Base-by-base conservation (phyloP, 2,113 vertebrate genomes). In the Sterna hirundo region DNA sequence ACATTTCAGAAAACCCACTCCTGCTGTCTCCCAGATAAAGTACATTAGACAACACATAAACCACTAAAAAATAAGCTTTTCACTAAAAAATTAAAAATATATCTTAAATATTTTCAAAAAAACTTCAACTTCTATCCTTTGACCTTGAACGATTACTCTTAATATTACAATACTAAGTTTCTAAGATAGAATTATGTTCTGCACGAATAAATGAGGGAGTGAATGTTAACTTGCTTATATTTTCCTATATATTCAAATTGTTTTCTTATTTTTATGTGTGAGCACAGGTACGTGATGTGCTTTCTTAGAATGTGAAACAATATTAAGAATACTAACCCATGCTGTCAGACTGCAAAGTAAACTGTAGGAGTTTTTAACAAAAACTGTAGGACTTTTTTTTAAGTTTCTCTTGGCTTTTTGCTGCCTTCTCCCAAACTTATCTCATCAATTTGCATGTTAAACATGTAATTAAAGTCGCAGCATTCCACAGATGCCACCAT, bases 381-480 rank as follows among this genome's bases (percentile, higher is more conserved):
- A 70, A 82, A 21, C 36, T 36, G 13, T 7, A 82, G 15, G 20
- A 40, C 15, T 42, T 72, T 23, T 47, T 29, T 62, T 58, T 42
- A 69, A 77, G 61, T 66, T 93, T 52, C 5, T 34, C 57, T 80
- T 51, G 21, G n/a, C 46, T 83, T 86, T 91, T 76, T 64, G 20
- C 40, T 88, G n/a, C 36, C 23, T 68, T 90, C 25, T 83, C 42
- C 38, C 44, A 78, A 83, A 68, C 38, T 88, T 82, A 23, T 69
- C 70, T 94, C 80, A 68, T 79, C 75, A 86, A 65, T 91, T 86
- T 96, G 38, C 49, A 90, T 22, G 57, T 52, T 90, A 94, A 96
- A 90, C n/a, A 42, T 32, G 44, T 29, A 69, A 94, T 88, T 86
- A 86, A 93, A 91, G 77, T 65, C 38, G 36, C 64, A 74, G 11